Percentiles rank a stretch among this genome's conserved stretches.
These are phyloP conservation scores for Miltochrista miniata DNA, from an alignment of 2,888 invertebrate species.

Conservation along the genomic window DNA sequence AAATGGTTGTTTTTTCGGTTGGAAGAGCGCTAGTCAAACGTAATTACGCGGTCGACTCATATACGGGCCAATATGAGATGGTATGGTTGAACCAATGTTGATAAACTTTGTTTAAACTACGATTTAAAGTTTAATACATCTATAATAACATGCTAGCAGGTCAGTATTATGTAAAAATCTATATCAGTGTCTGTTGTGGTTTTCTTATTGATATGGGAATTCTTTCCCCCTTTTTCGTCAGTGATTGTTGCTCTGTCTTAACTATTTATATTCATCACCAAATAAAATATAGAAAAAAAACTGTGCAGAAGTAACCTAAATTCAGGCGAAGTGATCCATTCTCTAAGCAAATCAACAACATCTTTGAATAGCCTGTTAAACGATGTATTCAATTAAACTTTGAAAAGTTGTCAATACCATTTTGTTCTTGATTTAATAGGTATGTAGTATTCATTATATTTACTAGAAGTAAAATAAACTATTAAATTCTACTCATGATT, in stretches of 20 bases:
- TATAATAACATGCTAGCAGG: neutral
- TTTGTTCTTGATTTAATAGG: neutral
- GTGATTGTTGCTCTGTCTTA: no score
- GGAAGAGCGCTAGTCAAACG: constrained; percentile 77
- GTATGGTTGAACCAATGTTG: constrained; percentile 31
- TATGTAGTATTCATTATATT: constrained; percentile 6
- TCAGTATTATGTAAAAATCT: no score
- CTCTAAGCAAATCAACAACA: no score
- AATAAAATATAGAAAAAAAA: no score
- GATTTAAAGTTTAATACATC: neutral
- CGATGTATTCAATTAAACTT: neutral
- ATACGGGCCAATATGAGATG: constrained; percentile 56
- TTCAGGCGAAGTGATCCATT: no score
- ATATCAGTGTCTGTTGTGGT: no score
- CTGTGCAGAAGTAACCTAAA: no score
- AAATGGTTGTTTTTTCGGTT: constrained; percentile 76
- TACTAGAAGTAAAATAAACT: constrained; percentile 18
- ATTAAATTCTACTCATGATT: constrained; percentile 26
- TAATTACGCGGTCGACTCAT: constrained; percentile 72
- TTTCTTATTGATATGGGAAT: no score
- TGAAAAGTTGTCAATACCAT: neutral
- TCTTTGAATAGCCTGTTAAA: neutral
- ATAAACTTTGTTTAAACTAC: constrained; percentile 29
- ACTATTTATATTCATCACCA: no score
- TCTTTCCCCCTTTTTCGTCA: no score